These are phyloP conservation scores for Trichosurus vulpecula DNA, from an alignment of 2,797 vertebrate genomes.

Conservation along the genomic window DNA sequence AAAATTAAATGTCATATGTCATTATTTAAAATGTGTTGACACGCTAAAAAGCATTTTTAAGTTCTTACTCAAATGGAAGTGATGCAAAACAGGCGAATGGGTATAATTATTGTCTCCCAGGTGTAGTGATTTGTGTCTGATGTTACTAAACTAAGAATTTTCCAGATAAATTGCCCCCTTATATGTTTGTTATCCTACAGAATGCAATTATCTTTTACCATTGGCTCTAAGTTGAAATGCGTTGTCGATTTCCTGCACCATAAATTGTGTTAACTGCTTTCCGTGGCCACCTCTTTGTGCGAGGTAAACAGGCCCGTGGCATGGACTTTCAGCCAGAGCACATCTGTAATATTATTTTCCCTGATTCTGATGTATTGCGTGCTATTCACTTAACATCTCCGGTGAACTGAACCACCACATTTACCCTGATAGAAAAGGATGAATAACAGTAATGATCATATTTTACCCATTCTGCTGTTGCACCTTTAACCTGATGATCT, in stretches of 20 bases:
- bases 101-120: not conserved
- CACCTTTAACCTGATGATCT: not conserved
- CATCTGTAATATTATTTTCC: not conserved
- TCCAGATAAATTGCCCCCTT: not conserved
- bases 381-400: not conserved
- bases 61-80: conserved; percentile 50
- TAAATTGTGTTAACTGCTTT: not conserved
- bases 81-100: conserved; percentile 16
- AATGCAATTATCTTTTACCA: not conserved
- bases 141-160: conserved; percentile 39
- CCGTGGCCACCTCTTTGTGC: rapidly evolving
- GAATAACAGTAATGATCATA: rapidly evolving
- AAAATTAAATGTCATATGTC: conserved; percentile 59
- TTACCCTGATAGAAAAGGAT: rapidly evolving
- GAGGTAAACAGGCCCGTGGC: not conserved
- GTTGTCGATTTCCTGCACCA: not conserved
- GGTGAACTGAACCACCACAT: not conserved
- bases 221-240: not conserved
- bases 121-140: not conserved
- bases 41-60: conserved; percentile 48
- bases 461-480: rapidly evolving
- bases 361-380: not conserved
- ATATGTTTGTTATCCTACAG: not conserved
- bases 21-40: conserved; percentile 65
- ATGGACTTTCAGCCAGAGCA: not conserved